Evolutionary conservation across 1,140 invertebrate species (phyloP), one percentile per base, ranked within the genome.

Genomic region (Diachasmimorpha longicaudata): DNA sequence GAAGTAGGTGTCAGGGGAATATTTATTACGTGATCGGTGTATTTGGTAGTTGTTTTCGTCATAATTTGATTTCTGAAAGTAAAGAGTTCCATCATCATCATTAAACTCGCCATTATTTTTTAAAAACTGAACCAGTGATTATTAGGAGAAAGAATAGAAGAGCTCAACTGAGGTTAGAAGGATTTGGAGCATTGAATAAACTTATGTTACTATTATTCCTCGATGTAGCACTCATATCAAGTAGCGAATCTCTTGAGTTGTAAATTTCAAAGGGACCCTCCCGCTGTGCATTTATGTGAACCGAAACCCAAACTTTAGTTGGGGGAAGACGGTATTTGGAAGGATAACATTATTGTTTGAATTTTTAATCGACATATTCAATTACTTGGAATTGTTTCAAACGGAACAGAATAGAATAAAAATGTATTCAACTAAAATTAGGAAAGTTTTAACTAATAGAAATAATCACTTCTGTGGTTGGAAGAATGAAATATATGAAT

Each of bases 271-370:
- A 37, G 70, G 74, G 74, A 25, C 63, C 77, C 74, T 74, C 86
- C 85, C 74, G 86, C 86, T 87, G 86, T 80, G 86, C 85, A 87
- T 88, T 88, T 87, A 85, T 87, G 81, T 86, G 75, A 87, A 82
- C 81, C 77, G 58, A 37, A 78, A 75, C 82, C 85, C 86, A 86
- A 84, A 83, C 82, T 84, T 77, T 1, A 13, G 4, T 39, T 11
- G 31, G 14, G 31, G 11, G 31, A 66, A 66, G 4, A 77, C 80
- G 79, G 80, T 81, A 85, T 85, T 86, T 82, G 86, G 83, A 86
- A 79, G 21, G 76, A 75, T 78, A 84, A 85, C 86, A 83, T 77
- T 58, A 37, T 37, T 68, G 36, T 16, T 63, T 55, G 14, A 55
- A 4, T 55, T 8, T 6, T 52, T 52, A n/a, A 52, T 52, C 14